Conservation (phyloP, 2,888 invertebrate genomes). For the Nysson spinosus region DNA sequence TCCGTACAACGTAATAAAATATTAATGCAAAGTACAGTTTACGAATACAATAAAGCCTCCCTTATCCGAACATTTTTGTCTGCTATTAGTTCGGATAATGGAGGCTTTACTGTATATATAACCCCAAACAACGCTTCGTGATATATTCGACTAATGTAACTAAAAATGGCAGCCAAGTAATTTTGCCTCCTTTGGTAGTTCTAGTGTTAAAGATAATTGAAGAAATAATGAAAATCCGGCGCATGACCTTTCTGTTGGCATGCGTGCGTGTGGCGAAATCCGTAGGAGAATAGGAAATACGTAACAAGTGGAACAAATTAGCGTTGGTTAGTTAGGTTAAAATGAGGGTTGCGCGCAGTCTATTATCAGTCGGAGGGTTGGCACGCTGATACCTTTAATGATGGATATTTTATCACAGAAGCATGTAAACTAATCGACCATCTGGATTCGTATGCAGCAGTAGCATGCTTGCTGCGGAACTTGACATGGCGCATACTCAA, state of each 20-base stretch:
- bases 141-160: no score
- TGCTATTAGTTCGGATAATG: no score
- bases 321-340: conserved; percentile 39
- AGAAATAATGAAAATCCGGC: no score
- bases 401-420: conserved; percentile 54
- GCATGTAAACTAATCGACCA: conserved; percentile 45
- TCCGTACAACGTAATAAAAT: no score
- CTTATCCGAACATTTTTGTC: no score
- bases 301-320: conserved; percentile 46
- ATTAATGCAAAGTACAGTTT: no score
- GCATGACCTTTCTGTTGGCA: neutral
- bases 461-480: conserved; percentile 10
- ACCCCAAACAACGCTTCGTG: no score
- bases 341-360: conserved; percentile 39
- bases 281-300: conserved; percentile 16
- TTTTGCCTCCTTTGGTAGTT: no score
- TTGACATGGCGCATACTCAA: conserved; percentile 45
- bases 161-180: no score
- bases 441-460: conserved; percentile 31
- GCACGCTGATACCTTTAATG: conserved; percentile 39
- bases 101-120: no score
- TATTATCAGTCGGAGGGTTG: conserved; percentile 29
- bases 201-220: no score
- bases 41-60: no score
- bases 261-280: conserved; percentile 1